These are phyloP conservation scores for Drosophila carrolli DNA, from an alignment of 1,140 invertebrate species.

Conservation along the genomic window DNA sequence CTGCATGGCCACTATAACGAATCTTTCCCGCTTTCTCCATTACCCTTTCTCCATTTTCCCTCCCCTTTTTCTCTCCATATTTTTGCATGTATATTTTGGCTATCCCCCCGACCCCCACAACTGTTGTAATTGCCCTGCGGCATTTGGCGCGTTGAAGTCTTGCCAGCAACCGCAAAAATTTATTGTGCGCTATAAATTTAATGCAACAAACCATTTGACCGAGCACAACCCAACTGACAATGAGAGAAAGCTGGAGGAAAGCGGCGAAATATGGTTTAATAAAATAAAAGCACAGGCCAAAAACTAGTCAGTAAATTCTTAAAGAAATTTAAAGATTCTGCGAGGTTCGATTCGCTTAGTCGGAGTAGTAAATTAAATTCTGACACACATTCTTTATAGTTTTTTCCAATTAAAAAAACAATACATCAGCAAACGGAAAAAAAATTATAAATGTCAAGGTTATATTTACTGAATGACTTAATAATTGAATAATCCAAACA, in stretches of 20 bases:
- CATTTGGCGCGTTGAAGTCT: constrained; percentile 67
- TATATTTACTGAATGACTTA: constrained; percentile 14
- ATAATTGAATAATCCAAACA: constrained; percentile 15
- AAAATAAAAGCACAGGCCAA: neutral
- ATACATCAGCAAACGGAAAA: neutral
- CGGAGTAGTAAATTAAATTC: too few species aligned
- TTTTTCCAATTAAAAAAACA: too few species aligned
- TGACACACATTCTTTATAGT: too few species aligned
- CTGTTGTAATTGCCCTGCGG: constrained; percentile 72
- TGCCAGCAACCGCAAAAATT: constrained; percentile 72
- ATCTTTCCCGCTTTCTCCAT: constrained; percentile 3
- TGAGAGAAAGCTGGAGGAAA: neutral
- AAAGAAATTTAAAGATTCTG: too few species aligned
- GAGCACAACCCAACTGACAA: constrained; percentile 20
- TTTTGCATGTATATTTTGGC: constrained; percentile 69
- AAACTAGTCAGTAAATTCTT: neutral
- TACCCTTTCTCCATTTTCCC: neutral
- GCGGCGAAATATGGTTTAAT: neutral
- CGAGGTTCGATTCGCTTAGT: too few species aligned
- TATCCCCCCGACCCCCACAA: neutral
- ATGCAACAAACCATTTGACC: constrained; percentile 76
- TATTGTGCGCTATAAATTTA: constrained; percentile 77
- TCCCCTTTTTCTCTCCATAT: constrained; percentile 28
- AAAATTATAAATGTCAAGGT: constrained; percentile 39
- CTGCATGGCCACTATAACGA: constrained; percentile 35